Conservation (phyloP, 2,888 invertebrate genomes). For the Microchrysa polita region DNA sequence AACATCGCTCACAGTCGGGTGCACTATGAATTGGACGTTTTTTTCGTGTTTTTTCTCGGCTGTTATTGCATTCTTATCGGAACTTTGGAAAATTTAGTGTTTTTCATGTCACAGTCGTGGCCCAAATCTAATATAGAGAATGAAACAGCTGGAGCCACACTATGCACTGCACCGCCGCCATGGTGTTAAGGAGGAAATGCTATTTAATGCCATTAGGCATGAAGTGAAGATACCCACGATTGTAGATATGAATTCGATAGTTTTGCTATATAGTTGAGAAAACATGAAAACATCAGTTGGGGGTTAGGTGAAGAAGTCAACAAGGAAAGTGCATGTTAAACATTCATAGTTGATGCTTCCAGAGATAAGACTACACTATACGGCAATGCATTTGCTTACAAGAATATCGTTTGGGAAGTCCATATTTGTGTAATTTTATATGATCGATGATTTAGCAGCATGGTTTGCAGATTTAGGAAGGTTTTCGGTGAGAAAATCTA, state of each 20-base stretch:
- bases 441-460: too few relatives aligned
- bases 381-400: too few relatives aligned
- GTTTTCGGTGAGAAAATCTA: too few relatives aligned
- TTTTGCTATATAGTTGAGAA: conserved; percentile 20
- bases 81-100: neutral
- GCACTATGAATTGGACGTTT: neutral
- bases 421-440: too few relatives aligned
- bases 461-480: too few relatives aligned
- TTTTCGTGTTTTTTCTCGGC: neutral
- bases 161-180: too few relatives aligned
- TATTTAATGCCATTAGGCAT: neutral
- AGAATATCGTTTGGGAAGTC: too few relatives aligned
- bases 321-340: conserved; percentile 41
- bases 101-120: conserved; percentile 6
- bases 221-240: neutral
- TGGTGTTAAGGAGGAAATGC: conserved; percentile 16
- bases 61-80: too few relatives aligned
- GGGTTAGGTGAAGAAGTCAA: conserved; percentile 40
- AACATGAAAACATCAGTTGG: conserved; percentile 25
- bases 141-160: too few relatives aligned
- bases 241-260: conserved; percentile 25
- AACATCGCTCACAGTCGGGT: conserved; percentile 10
- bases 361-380: neutral
- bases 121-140: conserved; percentile 17
- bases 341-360: conserved; percentile 13